Base-by-base conservation (phyloP, 2,113 vertebrate genomes). In the Indicator maculatus region DNA sequence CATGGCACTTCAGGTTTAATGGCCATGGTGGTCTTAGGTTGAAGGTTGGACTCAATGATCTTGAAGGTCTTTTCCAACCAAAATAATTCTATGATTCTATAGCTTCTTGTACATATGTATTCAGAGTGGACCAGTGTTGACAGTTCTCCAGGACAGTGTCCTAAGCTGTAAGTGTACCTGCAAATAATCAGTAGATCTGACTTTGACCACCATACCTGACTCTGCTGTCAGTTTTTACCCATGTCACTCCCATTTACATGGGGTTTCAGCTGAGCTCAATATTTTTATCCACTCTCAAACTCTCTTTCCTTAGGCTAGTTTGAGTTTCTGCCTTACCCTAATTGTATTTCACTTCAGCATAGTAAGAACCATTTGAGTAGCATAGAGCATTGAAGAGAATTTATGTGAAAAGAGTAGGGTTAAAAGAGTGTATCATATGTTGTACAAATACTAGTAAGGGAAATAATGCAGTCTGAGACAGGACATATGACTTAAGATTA, bases 221-320 rank as follows among this genome's bases (percentile, higher is more conserved):
- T 55, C 17, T 56, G 28, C 44, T 81, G 26, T 28, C 38, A 20
- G 1, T 30, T 67, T 71, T 31, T 55, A 13, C 28, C 30, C 13
- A 1, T 69, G 14, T 38, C 12, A 7, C 56, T 89, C 16, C 47
- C 44, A 33, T 33, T 44, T 16, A 2, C 2, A 0, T 9, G 52
- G 66, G 19, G 12, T 31, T 60, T 41, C 61, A 52, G 26, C 61
- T 12, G 24, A 86, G 65, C 36, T 71, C 76, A 27, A 4, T 38
- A 8, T 79, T 82, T 72, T 82, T 69, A 27, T 31, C 58, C 56
- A 56, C 0, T 50, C 50, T 83, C 33, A 44, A 39, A 27, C 20
- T 30, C 2, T 11, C 23, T 16, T 92, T 65, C 31, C 67, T 76
- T 17, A 23, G 21, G 2, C 50, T 55, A 47, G 3, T 63, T 47